A percentile compares a stretch with the other conserved stretches of the same genome.
phyloP scores from a whole-genome alignment of 2,113 vertebrate genomes.

The Caranx melampygus region DNA sequence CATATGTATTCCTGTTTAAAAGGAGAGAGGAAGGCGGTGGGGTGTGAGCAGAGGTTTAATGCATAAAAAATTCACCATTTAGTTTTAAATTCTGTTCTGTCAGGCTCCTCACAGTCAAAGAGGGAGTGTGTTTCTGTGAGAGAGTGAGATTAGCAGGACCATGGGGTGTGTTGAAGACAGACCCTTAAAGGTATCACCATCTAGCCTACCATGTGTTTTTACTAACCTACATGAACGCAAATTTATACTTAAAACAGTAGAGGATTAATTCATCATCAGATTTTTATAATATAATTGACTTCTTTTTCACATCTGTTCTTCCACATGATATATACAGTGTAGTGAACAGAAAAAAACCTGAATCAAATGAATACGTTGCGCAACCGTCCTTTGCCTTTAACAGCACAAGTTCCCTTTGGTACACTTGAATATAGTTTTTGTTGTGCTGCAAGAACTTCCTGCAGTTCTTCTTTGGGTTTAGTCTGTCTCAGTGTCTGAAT shows the following conservation, averaged over 20 bases:
- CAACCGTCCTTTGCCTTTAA: not conserved
- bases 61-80: conserved; percentile 1
- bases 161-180: not conserved
- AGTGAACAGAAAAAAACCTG: too few species aligned
- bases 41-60: not conserved
- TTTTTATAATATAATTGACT: not conserved
- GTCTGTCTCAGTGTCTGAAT: not conserved
- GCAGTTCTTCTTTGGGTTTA: not conserved
- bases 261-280: not conserved
- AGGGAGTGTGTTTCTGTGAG: not conserved
- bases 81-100: conserved; percentile 19
- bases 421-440: too few species aligned
- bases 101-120: conserved; percentile 10
- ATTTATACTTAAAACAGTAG: not conserved
- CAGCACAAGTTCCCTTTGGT: not conserved
- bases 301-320: too few species aligned
- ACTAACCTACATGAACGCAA: conserved; percentile 1
- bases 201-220: not conserved
- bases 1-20: not conserved
- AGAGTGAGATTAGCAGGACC: not conserved
- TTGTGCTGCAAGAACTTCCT: not conserved
- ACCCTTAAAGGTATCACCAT: not conserved
- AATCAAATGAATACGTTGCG: too few species aligned
- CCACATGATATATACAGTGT: too few species aligned
- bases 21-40: not conserved